Base-by-base conservation (phyloP, 2,797 vertebrate species). In the Myripristis murdjan region DNA sequence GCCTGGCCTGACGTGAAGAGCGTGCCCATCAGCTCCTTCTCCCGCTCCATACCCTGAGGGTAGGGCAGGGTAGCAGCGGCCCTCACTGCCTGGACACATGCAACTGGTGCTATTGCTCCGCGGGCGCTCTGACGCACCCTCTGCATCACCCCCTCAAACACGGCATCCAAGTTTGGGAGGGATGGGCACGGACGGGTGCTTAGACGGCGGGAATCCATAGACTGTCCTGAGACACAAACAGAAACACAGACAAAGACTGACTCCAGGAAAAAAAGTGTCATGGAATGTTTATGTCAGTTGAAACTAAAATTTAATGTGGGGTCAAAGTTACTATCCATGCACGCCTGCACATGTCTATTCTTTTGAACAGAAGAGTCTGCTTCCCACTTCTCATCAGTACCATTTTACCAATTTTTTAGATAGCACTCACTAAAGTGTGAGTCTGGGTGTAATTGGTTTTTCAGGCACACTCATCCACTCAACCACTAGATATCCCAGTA, bases 1-100 rank as follows among this genome's bases (percentile, higher is more conserved):
- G 96, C 95, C 91, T 99, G 97, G 6, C 92, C 95, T 0, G 97
- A 97, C 3, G 2, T 58, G 60, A 87, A 84, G 24, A 99, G 95
- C 12, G 92, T 61, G 0, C 1, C 20, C 77, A 97, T 95, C 48
- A 98, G 92, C 62, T 95, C 93, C 15, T 0, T 26, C 76, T 98
- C 98, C 54, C 87, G 88, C 83, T 80, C 67, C 68, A 95, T 89
- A 0, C 97, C 97, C 41, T 86, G 81, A 3, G 66, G 18, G 2
- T 95, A 98, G 8, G 97, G 94, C 65, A 90, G 56, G 11, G 91
- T 88, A 26, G 92, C 86, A 0, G 97, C 95, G 0, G 95, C 96
- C 60, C 63, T 90, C 63, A 99, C 89, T 0, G 96, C 96, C 80
- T 92, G 95, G 33, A 97, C 84, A 57, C 97, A 99, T 0, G 95